Base-by-base conservation (phyloP, 2,113 vertebrate species). In the Oncorhynchus nerka region DNA sequence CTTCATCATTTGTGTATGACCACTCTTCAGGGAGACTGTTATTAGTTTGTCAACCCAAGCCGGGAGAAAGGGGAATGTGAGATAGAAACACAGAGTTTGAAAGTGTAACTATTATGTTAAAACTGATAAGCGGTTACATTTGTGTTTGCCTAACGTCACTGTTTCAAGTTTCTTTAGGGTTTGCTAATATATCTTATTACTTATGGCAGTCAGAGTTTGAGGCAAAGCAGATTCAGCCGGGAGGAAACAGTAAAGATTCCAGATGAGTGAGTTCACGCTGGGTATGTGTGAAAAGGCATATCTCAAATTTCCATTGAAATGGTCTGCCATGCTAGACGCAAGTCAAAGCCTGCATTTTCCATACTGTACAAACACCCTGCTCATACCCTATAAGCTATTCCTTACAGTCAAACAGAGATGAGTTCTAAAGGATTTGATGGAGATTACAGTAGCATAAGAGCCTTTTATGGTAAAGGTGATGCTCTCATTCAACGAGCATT, bases 341-440 rank as follows among this genome's bases (percentile, higher is more conserved):
- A 84, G 87, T 81, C 74, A 75, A 81, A 87, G 75, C 87, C 79
- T 90, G 89, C 81, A 75, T n/a, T 9, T 9, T 9, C 45, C 65
- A 75, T 77, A 68, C 64, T 72, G 75, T 75, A 79, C 12, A 77
- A 79, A 73, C 76, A 74, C 49, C 71, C 72, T 73, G 15, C 57
- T 73, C 26, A 70, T 78, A 20, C 45, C 15, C 15, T 24, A 67
- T 5, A 26, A 73, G 32, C 55, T 57, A 70, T 65, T 24, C 71
- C 20, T 45, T 22, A 16, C 72, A 57, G 71, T 4, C 55, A 49
- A 30, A 70, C 45, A 32, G 34, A 28, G 28, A 3, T 2, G 24
- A 48, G 19, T 72, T 39, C 7, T 16, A 68, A 0, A 34, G 30
- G 4, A 68, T 32, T 34, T n/a, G 6, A 67, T 28, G 16, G 65